These are phyloP conservation scores for Hyla sarda DNA, from an alignment of 2,113 vertebrate genomes.

Conservation along the genomic window DNA sequence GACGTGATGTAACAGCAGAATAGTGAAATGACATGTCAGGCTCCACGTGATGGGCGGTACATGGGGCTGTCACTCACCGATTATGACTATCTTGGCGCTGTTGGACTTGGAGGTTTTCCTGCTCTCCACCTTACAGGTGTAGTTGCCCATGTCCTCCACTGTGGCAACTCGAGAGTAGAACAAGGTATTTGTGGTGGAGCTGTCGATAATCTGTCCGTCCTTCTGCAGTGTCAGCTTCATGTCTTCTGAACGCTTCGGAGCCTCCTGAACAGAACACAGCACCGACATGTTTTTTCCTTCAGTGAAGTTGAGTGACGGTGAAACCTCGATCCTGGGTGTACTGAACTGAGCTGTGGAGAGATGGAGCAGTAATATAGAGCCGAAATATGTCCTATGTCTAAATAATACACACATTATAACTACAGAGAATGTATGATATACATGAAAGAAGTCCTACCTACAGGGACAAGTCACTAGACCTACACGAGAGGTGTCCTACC, in stretches of 20 bases:
- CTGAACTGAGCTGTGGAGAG: slow-evolving; percentile 73
- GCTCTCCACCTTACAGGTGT: slow-evolving; percentile 76
- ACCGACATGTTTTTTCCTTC: slow-evolving; percentile 73
- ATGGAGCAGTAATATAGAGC: slow-evolving; percentile 2
- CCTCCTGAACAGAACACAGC: slow-evolving; percentile 68
- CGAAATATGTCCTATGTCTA: not conserved
- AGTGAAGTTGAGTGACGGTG: slow-evolving; percentile 61
- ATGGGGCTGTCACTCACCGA: slow-evolving; percentile 66
- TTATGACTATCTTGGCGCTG: slow-evolving; percentile 68
- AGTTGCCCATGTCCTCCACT: slow-evolving; percentile 70
- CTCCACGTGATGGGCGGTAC: not conserved
- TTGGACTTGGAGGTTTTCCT: slow-evolving; percentile 71
- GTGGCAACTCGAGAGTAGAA: slow-evolving; percentile 69
- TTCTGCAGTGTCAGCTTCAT: slow-evolving; percentile 77
- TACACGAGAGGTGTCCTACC: too few relatives aligned
- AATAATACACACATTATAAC: not conserved
- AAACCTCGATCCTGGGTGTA: slow-evolving; percentile 67
- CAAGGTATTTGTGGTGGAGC: not conserved
- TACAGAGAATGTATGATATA: too few relatives aligned
- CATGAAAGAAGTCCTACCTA: too few relatives aligned
- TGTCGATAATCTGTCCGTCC: slow-evolving; percentile 70
- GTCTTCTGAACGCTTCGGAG: not conserved
- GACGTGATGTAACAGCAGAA: not conserved
- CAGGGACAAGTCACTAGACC: too few relatives aligned
- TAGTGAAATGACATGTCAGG: too few relatives aligned